Evolutionary conservation across 2,888 invertebrate genomes (phyloP).

Genomic region (Meteorus cinctellus): DNA sequence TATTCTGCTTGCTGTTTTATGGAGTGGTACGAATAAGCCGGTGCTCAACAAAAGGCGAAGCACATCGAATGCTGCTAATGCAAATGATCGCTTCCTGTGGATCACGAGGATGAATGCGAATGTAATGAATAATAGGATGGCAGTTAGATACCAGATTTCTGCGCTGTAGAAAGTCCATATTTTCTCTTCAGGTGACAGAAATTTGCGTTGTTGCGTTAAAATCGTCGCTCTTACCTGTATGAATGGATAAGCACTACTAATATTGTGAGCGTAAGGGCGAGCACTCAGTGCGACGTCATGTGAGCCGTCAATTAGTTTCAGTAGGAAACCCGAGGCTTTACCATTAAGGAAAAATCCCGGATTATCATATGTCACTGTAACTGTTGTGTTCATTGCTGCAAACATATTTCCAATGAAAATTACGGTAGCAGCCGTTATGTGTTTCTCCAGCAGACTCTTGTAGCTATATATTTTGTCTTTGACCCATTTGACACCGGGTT

Average conservation of each 20-base stretch:
- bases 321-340: background rate
- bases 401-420: background rate
- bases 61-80: conserved; percentile 3
- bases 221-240: background rate
- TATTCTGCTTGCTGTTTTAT: background rate
- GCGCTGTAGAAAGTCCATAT: background rate
- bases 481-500: background rate
- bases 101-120: background rate
- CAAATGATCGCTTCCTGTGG: background rate
- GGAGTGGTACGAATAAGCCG: background rate
- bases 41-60: conserved; percentile 8
- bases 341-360: background rate
- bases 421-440: too few relatives aligned
- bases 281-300: background rate
- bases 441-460: background rate
- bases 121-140: background rate
- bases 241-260: background rate
- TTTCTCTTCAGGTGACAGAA: background rate
- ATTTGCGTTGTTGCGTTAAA: background rate
- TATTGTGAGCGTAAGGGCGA: background rate
- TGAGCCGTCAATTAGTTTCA: background rate
- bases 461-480: background rate
- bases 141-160: background rate
- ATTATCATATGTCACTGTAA: background rate
- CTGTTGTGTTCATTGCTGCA: background rate